Percentiles rank a stretch among this genome's conserved stretches.
These are phyloP conservation scores for Donacobius atricapilla DNA, from an alignment of 2,113 vertebrate species.

Conservation along the genomic window DNA sequence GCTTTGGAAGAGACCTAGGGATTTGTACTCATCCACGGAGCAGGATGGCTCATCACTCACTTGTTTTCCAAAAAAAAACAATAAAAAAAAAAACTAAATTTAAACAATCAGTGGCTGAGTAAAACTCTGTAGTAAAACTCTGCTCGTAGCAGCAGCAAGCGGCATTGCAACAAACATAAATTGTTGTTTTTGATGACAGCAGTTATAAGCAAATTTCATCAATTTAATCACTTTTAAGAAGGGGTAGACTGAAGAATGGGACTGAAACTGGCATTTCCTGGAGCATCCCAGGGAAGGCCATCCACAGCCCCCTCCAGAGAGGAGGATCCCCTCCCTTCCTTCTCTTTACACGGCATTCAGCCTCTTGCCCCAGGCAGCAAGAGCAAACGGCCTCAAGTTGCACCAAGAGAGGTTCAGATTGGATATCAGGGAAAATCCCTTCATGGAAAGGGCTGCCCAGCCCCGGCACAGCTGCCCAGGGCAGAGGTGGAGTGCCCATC, in stretches of 20 bases:
- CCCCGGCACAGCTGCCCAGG: neutral
- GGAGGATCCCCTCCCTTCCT: neutral
- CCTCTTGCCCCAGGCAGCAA: neutral
- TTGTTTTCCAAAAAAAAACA: neutral
- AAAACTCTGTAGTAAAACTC: neutral
- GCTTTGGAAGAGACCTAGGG: neutral
- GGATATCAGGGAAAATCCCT: neutral
- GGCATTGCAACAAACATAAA: neutral
- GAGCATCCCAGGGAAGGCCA: neutral
- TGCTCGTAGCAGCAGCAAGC: neutral
- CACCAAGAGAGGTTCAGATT: neutral
- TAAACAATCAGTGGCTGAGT: neutral
- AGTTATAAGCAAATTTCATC: neutral
- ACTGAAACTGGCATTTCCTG: neutral
- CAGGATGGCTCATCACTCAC: neutral
- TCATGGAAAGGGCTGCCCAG: neutral
- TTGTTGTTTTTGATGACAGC: neutral
- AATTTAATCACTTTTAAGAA: neutral
- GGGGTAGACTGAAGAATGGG: neutral
- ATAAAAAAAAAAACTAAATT: neutral
- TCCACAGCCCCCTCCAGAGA: too few relatives aligned
- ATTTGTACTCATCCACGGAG: neutral
- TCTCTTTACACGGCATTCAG: neutral
- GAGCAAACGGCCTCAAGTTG: neutral
- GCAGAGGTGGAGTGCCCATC: accelerated